Percentiles rank a stretch among this genome's conserved stretches.
Evolutionary conservation across 2,888 invertebrate genomes (phyloP).

Genomic region (Teleogryllus oceanicus): DNA sequence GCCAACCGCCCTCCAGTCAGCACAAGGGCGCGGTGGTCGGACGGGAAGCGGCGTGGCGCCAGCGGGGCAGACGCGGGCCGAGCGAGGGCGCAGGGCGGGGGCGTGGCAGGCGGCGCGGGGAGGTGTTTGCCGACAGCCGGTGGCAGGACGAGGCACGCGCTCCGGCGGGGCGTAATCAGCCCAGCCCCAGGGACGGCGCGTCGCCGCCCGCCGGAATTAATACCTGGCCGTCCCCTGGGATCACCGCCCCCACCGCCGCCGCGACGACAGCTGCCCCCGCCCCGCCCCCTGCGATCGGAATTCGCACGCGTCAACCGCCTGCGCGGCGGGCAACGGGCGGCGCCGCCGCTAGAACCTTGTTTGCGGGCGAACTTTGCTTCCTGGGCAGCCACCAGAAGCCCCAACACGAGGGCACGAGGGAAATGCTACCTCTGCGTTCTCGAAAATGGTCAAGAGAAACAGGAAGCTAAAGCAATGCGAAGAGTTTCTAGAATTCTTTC

Average conservation of each 20-base stretch:
- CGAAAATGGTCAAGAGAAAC: too few relatives aligned
- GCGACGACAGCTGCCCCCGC: not conserved
- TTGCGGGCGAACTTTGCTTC: too few relatives aligned
- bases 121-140: not conserved
- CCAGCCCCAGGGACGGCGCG: not conserved
- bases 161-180: not conserved
- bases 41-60: not conserved
- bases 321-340: not conserved
- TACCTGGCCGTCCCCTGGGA: slow-evolving; percentile 1
- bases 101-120: not conserved
- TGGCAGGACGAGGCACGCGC: not conserved
- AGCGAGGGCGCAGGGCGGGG: not conserved
- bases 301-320: too few relatives aligned
- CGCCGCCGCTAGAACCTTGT: not conserved
- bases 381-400: too few relatives aligned
- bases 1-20: too few relatives aligned
- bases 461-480: too few relatives aligned
- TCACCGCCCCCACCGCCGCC: not conserved
- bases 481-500: too few relatives aligned
- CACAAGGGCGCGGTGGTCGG: not conserved
- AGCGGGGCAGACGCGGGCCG: not conserved
- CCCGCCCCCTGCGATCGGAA: not conserved
- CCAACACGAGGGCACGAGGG: too few relatives aligned
- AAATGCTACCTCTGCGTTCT: too few relatives aligned
- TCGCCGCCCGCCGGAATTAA: not conserved